Evolutionary conservation across 2,888 invertebrate genomes (phyloP), one percentile per base, ranked within the genome.

Genomic region (Listrodromus nycthemerus): DNA sequence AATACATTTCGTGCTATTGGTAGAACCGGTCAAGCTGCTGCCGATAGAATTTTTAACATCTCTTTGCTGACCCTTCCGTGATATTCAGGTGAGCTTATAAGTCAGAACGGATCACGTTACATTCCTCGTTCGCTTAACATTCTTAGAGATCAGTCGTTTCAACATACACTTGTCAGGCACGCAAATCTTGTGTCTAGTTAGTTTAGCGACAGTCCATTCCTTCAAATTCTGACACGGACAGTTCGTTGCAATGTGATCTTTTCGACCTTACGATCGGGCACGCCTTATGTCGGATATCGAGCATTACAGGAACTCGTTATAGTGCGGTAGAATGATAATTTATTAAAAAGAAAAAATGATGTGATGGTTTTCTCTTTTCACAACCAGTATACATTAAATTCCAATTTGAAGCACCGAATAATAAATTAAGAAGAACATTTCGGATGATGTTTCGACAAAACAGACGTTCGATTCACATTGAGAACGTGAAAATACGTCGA

Each of bases 111-210:
- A 37, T 82, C 78, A 67, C 48, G 79, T 84, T 79, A 79, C 50
- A 45, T 76, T 76, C 75, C 52, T 75, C 24, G 58, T 63, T 73
- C 27, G 45, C 67, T 48, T 24, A 50, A 45, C 79, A 84, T 84
- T 84, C 81, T 76, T 52, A 10, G 27, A 6, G 65, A 7, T 41
- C 58, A 52, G 30, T 73, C 75, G 50, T 81, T 82, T 77, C 48
- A 19, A 19, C 45, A 30, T 41, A 76, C 78, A 80, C 79, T 76
- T 76, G 84, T 84, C 82, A 73, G 75, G 69, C 84, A 84, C 81
- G 84, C 84, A 70, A 84, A 82, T 82, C 79, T 82, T 79, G 37
- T 48, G 61, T 65, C 61, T 48, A 61, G 37, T 45, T 10, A 8
- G 50, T 27, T 61, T 27, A 48, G 45, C 52, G 65, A 65, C 63